A percentile compares a stretch with the other conserved stretches of the same genome.
phyloP scores from a whole-genome alignment of 2,888 invertebrate genomes.

The Drosophila borealis region DNA sequence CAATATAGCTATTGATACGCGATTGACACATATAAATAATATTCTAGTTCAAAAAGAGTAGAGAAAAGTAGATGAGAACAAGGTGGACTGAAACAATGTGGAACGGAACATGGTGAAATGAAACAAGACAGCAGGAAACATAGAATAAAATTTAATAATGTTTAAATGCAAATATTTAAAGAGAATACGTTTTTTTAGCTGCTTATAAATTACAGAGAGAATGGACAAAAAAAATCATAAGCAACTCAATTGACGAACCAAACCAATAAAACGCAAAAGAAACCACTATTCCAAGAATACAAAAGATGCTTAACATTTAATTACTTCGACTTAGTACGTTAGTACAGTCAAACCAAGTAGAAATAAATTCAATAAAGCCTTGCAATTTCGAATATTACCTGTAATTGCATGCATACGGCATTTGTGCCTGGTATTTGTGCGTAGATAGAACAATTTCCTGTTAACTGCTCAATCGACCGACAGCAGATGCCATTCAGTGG shows the following conservation, averaged over 20 bases:
- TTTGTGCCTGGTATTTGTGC: neutral
- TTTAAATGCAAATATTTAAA: no score
- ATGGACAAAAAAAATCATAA: neutral
- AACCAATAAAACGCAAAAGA: neutral
- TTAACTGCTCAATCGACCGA: slow-evolving; percentile 19
- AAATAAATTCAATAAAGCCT: neutral
- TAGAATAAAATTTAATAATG: no score
- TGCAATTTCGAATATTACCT: neutral
- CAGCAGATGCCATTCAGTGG: slow-evolving; percentile 1
- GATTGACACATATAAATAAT: no score
- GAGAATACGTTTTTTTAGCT: no score
- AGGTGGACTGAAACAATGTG: neutral
- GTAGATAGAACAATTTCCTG: slow-evolving; percentile 15
- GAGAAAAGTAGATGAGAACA: neutral
- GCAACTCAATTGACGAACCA: no score
- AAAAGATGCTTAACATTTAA: no score
- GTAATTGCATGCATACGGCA: neutral
- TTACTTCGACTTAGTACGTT: neutral
- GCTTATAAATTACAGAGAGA: no score
- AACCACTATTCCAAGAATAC: no score
- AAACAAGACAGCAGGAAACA: no score
- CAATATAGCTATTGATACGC: neutral
- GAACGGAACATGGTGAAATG: neutral
- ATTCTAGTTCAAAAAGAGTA: no score
- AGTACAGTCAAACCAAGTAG: neutral